Evolutionary conservation across 2,797 vertebrate species (phyloP), one percentile per base, ranked within the genome.

Genomic region (Craterocephalus amniculus): DNA sequence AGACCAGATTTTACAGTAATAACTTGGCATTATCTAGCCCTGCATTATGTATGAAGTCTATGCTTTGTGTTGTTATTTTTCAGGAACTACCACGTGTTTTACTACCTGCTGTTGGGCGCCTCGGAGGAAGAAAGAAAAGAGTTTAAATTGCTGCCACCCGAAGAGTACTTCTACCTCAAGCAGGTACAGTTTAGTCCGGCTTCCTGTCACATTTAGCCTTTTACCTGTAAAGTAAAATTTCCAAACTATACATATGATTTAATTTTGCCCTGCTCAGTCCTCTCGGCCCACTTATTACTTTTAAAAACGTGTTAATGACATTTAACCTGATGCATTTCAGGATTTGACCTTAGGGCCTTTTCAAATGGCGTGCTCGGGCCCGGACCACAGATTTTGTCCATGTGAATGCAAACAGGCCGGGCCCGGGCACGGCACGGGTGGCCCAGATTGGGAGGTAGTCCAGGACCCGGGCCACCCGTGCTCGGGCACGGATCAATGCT

Each of bases 111-210:
- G 79, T 93, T 99, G 72, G 98, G 97, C 6, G 97, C 96, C 69
- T 97, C 85, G 2, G 94, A 96, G 65, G 97, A 96, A 45, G 98
- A 99, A 64, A 95, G 94, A 59, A 94, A 94, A 82, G 96, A 97
- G 90, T 99, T 98, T 88, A 97, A 96, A 89, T 94, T 99, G 87
- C 94, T 96, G 88, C 96, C 96, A 81, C 97, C 97, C 52, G 95
- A 97, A 96, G 96, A 99, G 79, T 99, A 97, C 93, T 95, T 96
- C 96, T 99, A 99, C 97, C 98, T 99, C 96, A 99, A 97, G 89
- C 98, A 99, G 97, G 97, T 98, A 80, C 16, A 13, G 36, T 49
- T 11, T 27, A 32, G 5, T 34, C 3, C 20, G 16, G 0, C 16
- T 26, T 34, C 49, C n/a, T 22, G 4, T 54, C 22, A 60, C 24